These are phyloP conservation scores for Beris chalybata DNA, from an alignment of 2,888 invertebrate species.

Conservation along the genomic window DNA sequence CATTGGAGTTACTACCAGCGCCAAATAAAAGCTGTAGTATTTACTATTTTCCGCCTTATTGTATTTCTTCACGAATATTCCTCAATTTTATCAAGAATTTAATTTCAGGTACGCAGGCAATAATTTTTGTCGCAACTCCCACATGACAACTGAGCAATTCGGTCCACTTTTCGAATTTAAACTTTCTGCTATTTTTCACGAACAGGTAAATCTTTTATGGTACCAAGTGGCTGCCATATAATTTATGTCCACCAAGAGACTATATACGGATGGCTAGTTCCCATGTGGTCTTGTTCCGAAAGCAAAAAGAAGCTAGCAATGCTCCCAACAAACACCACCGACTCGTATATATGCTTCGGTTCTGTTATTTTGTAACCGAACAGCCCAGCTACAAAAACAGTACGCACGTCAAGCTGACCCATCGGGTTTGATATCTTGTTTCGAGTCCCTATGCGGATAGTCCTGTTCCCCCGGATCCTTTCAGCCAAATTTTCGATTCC, in stretches of 20 bases:
- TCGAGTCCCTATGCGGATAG: constrained; percentile 17
- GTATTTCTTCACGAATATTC: too few species aligned
- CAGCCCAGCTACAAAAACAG: constrained; percentile 11
- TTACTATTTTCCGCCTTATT: too few species aligned
- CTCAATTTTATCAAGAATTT: too few species aligned
- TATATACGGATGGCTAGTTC: constrained; percentile 9
- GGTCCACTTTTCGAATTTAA: too few species aligned
- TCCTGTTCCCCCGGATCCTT: constrained; percentile 10
- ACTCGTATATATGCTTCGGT: constrained; percentile 16
- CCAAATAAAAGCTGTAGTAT: too few species aligned
- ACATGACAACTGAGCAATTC: too few species aligned
- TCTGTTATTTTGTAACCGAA: constrained; percentile 25
- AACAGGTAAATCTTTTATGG: constrained; percentile 32
- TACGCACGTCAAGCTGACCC: constrained; percentile 23
- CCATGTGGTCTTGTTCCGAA: constrained; percentile 24
- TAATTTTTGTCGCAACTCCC: too few species aligned
- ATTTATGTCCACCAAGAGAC: constrained; percentile 25
- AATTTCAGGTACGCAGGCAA: too few species aligned
- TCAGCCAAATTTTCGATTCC: background rate
- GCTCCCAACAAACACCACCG: constrained; percentile 4
- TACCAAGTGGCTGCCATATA: constrained; percentile 27
- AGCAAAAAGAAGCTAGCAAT: constrained; percentile 18
- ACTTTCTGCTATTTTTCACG: constrained; percentile 14
- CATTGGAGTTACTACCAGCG: too few species aligned
- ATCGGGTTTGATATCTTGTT: constrained; percentile 33